phyloP scores from a whole-genome alignment of 2,797 vertebrate genomes.

The Tangara arthus region DNA sequence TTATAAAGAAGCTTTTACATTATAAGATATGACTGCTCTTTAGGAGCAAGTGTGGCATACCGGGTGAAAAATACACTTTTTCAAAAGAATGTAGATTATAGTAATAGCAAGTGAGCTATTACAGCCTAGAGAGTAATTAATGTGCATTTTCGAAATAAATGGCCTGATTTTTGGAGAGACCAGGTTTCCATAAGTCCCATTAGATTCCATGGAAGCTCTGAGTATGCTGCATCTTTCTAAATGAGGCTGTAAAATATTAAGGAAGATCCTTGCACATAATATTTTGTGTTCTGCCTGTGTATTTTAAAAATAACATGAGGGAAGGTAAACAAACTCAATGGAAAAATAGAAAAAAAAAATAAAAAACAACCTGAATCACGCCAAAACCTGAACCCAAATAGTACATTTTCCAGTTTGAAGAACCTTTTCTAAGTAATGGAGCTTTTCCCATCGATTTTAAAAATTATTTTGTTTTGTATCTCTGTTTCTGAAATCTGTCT shows the following conservation, averaged over 20 bases:
- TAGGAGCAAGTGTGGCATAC: background rate
- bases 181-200: slow-evolving; percentile 29
- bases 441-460: background rate
- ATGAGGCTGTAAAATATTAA: slow-evolving; percentile 17
- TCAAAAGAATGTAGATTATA: slow-evolving; percentile 44
- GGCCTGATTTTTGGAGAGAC: slow-evolving; percentile 44
- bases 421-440: background rate
- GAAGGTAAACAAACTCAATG: background rate
- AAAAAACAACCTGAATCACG: background rate
- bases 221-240: slow-evolving; percentile 14
- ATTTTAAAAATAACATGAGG: background rate
- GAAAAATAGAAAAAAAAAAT: background rate
- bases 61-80: slow-evolving; percentile 52
- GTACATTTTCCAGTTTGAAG: background rate
- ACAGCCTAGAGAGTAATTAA: slow-evolving; percentile 55
- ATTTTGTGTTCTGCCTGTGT: background rate
- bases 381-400: background rate
- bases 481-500: background rate
- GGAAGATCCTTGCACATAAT: background rate
- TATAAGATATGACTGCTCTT: slow-evolving; percentile 55
- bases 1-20: slow-evolving; percentile 57
- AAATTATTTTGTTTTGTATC: background rate
- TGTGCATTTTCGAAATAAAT: slow-evolving; percentile 64
- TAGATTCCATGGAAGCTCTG: slow-evolving; percentile 12
- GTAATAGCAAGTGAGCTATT: slow-evolving; percentile 45